Evolutionary conservation across 2,797 vertebrate genomes (phyloP), one percentile per base, ranked within the genome.

Genomic region (Pampus argenteus): DNA sequence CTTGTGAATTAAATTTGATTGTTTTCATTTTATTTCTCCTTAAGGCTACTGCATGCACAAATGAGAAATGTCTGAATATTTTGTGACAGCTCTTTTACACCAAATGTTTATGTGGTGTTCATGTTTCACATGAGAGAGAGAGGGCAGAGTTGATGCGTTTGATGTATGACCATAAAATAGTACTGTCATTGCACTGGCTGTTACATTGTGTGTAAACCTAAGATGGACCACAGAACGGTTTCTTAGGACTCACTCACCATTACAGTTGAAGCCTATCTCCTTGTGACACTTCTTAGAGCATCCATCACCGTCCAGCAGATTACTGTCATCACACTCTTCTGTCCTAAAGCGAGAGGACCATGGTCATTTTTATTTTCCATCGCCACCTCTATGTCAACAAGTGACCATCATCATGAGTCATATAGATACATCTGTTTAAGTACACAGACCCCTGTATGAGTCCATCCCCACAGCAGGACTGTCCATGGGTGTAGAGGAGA

Each of bases 301-400:
- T 63, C 98, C 98, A 6, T 99, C 97, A 38, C 95, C 95, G n/a
- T 95, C 96, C 88, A 98, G 48, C 73, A 98, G 91, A 79, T 97
- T 95, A 13, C 93, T 93, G 63, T 99, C 98, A 57, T 99, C 98
- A 26, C 98, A 99, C 78, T 96, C 94, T 56, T 99, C 97, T 40
- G 86, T 92, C 91, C 97, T 98, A 52, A 36, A 79, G 34, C 54
- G 44, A 74, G 26, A 82, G 4, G 31, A 69, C 3, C 40, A 65
- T 26, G 52, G 61, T 47, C 54, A 55, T 38, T 20, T 70, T 44
- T 13, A 38, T 14, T 31, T 31, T 6, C 34, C 42, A 36, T n/a
- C 6, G 17, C 4, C 6, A 1, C 25, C 9, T 29, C 14, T 9
- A 14, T 44, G 34, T 34, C 23, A 59, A 11, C 8, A 36, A 34